Evolutionary conservation across 2,113 vertebrate species (phyloP).

Genomic region (Scatophagus argus): DNA sequence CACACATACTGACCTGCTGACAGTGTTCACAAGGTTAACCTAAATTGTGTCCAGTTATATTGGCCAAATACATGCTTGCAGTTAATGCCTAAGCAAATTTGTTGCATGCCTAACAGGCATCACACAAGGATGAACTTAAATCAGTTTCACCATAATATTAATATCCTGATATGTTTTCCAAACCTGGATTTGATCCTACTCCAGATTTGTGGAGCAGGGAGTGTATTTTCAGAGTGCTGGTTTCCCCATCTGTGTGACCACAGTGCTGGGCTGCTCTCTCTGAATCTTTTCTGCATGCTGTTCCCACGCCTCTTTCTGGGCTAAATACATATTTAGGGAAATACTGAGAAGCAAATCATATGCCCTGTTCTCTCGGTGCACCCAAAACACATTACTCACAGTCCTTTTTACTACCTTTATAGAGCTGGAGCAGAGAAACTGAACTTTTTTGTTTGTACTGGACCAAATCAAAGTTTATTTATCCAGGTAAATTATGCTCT

Average conservation of each 20-base stretch:
- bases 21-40: slow-evolving; percentile 18
- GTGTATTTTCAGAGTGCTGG: slow-evolving; percentile 79
- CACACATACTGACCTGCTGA: slow-evolving; percentile 23
- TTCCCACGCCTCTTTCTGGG: slow-evolving; percentile 79
- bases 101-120: neutral
- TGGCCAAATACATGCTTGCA: neutral
- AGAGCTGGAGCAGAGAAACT: slow-evolving; percentile 4
- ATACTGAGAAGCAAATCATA: slow-evolving; percentile 75
- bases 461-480: slow-evolving; percentile 44
- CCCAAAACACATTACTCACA: slow-evolving; percentile 57
- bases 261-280: slow-evolving; percentile 72
- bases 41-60: neutral
- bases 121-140: neutral
- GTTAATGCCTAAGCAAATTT: neutral
- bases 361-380: slow-evolving; percentile 40
- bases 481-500: slow-evolving; percentile 20
- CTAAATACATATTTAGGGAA: slow-evolving; percentile 80
- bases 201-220: slow-evolving; percentile 74
- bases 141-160: slow-evolving; percentile 46
- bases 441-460: slow-evolving; percentile 34
- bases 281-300: slow-evolving; percentile 61
- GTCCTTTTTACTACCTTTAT: slow-evolving; percentile 41
- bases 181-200: slow-evolving; percentile 62
- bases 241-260: slow-evolving; percentile 81
- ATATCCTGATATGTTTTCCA: slow-evolving; percentile 48